phyloP scores from a whole-genome alignment of 2,797 vertebrate genomes.

The Acestrorhynchus altus region DNA sequence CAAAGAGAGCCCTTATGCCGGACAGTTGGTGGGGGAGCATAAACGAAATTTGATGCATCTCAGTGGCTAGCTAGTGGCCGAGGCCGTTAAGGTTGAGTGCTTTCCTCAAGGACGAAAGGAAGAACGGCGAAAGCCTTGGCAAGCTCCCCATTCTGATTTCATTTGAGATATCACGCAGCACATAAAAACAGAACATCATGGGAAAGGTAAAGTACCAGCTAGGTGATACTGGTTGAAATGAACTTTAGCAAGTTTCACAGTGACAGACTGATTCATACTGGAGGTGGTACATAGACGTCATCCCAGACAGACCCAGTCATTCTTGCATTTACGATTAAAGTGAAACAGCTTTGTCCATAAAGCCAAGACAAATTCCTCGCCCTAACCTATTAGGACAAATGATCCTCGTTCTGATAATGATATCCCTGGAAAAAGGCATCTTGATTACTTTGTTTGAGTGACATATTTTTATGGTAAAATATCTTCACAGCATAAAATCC shows the following conservation, averaged over 20 bases:
- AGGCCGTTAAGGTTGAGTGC: conserved; percentile 17
- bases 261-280: not conserved
- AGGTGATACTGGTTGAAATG: conserved; percentile 7
- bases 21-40: conserved; percentile 10
- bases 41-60: conserved; percentile 18
- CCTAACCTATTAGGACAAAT: too few relatives aligned
- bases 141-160: not conserved
- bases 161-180: not conserved
- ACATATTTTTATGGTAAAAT: too few relatives aligned
- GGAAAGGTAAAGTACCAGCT: not conserved
- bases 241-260: not conserved
- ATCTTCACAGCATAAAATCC: too few relatives aligned
- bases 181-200: not conserved
- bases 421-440: too few relatives aligned
- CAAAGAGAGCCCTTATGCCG: conserved; percentile 2
- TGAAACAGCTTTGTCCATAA: not conserved
- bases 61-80: conserved; percentile 1
- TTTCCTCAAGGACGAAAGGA: conserved; percentile 28
- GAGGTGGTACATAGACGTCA: not conserved
- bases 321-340: not conserved
- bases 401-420: too few relatives aligned
- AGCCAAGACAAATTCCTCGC: too few relatives aligned
- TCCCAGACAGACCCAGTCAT: not conserved
- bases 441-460: too few relatives aligned
- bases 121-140: not conserved